Evolutionary conservation across 2,113 vertebrate genomes (phyloP), one percentile per base, ranked within the genome.

Genomic region (Heterotilapia buettikoferi): DNA sequence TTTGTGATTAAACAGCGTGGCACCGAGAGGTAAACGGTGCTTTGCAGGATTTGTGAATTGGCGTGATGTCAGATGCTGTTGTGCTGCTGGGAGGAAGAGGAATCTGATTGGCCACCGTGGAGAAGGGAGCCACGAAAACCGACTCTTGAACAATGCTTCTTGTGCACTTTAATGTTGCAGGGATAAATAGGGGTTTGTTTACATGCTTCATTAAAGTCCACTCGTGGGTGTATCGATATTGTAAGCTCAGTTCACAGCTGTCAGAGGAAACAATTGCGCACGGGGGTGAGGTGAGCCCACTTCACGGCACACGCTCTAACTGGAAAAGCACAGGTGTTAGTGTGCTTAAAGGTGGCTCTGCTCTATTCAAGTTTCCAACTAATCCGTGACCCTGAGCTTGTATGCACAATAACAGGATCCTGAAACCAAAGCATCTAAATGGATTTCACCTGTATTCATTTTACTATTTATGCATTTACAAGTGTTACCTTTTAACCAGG

Each of bases 61-160:
- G 18, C 59, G 83, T 36, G 38, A 50, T 82, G 43, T 61, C 14
- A 18, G 61, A 82, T 2, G 56, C 31, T 38, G 31, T 52, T 45
- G 52, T 78, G 9, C 40, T 88, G 66, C 59, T 68, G 85, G 52
- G 88, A 87, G n/a, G 71, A 53, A 45, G 83, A 85, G 79, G 45
- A 86, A n/a, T 38, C 59, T 89, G 89, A 89, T 53, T 87, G 71
- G 79, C 79, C 40, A 54, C 82, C 53, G 40, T 21, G 80, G 85
- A 88, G 82, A 87, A 50, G 86, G 36, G 19, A 86, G 45, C 36
- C 76, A 47, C 19, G 7, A 21, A 86, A 80, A 50, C 31, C 1
- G 5, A 63, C 68, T 83, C 80, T 61, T 88, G 19, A 38, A 86
- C 63, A 73, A 50, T 43, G 76, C 47, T 19, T 47, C 71, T 50